A percentile compares a stretch with the other conserved stretches of the same genome.
Evolutionary conservation across 1,140 invertebrate genomes (phyloP).

Genomic region (Sycophila sp.): DNA sequence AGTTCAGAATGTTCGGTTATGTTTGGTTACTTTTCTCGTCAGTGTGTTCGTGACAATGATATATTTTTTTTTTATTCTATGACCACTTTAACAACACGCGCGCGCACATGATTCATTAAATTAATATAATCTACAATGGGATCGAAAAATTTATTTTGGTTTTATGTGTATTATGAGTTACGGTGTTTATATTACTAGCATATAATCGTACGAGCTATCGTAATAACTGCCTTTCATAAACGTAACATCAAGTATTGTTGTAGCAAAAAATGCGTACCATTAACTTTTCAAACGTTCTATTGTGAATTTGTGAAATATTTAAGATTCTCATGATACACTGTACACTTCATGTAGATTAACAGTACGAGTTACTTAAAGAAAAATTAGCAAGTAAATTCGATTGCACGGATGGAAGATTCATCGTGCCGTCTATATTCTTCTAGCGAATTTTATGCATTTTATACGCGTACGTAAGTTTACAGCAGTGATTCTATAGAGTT

Average conservation of each 20-base stretch:
- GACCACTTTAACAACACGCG: not conserved
- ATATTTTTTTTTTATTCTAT: not conserved
- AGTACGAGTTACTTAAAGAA: too few species aligned
- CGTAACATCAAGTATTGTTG: too few species aligned
- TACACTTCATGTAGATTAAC: too few species aligned
- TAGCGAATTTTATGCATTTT: not conserved
- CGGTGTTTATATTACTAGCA: too few species aligned
- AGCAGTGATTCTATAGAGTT: slow-evolving; percentile 2
- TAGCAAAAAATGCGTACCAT: too few species aligned
- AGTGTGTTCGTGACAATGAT: not conserved
- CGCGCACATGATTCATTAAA: not conserved
- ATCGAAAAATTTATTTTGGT: not conserved
- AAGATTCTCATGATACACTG: too few species aligned
- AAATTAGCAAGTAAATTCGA: not conserved
- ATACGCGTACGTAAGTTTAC: not conserved
- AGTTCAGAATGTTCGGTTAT: slow-evolving; percentile 10
- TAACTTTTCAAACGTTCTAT: too few species aligned
- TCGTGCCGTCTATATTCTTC: not conserved
- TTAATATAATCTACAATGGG: not conserved
- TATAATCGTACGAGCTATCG: too few species aligned
- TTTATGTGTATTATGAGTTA: slow-evolving; percentile 7
- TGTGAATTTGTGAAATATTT: too few species aligned
- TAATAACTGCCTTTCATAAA: too few species aligned
- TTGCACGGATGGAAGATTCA: not conserved
- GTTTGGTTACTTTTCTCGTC: not conserved